These are phyloP conservation scores for Simalia tracyae DNA, from an alignment of 2,797 vertebrate genomes.

Conservation along the genomic window DNA sequence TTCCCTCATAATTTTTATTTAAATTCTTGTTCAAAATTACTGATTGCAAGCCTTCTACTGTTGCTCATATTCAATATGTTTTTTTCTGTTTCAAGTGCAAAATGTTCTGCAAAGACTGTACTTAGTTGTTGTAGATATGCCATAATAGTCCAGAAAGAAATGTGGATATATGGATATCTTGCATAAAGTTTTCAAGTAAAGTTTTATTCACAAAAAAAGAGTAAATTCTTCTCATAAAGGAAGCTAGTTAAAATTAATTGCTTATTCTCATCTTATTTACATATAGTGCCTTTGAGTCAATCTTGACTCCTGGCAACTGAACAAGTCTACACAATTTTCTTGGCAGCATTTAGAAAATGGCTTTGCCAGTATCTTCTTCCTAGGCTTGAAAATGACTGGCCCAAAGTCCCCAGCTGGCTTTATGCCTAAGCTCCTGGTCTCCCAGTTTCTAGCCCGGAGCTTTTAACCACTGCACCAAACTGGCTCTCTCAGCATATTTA, in stretches of 20 bases:
- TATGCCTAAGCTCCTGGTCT: too few species aligned
- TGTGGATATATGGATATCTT: neutral
- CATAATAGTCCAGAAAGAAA: neutral
- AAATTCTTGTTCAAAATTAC: neutral
- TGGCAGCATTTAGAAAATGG: too few species aligned
- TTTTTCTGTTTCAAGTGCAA: neutral
- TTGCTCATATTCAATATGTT: neutral
- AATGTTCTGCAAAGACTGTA: neutral
- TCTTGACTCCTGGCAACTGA: neutral
- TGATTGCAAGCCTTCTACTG: neutral
- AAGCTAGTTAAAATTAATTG: neutral
- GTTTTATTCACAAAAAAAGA: neutral
- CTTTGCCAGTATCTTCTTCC: too few species aligned
- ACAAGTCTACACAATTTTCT: neutral
- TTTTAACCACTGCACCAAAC: too few species aligned
- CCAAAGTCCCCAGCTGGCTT: too few species aligned
- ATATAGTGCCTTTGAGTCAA: neutral
- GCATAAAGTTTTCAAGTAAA: neutral
- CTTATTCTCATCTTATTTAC: neutral
- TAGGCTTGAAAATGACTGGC: too few species aligned
- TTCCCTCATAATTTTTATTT: neutral
- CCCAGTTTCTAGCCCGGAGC: too few species aligned
- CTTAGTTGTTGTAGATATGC: neutral
- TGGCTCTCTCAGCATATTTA: too few species aligned
- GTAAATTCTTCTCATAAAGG: neutral